Percentiles rank a stretch among this genome's conserved stretches.
Conservation (phyloP, 2,113 vertebrate genomes). For the Lethenteron camtschaticum region DNA sequence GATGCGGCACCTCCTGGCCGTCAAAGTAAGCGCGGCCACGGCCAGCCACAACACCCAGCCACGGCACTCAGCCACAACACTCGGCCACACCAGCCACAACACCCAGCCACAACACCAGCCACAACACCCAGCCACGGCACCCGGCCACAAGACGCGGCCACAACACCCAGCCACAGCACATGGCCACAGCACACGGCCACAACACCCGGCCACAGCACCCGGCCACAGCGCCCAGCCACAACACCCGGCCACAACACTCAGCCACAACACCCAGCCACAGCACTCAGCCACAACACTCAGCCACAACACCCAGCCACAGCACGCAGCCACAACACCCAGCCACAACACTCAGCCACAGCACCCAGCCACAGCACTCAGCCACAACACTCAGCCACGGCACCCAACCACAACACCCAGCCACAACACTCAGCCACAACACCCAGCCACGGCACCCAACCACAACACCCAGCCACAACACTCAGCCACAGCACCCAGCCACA, state of each 20-base stretch:
- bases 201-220: too few relatives aligned
- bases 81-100: not conserved
- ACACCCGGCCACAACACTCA: not conserved
- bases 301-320: too few relatives aligned
- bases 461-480: not conserved
- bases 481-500: not conserved
- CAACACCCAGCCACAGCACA: not conserved
- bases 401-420: too few relatives aligned
- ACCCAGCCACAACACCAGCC: too few relatives aligned
- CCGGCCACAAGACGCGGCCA: too few relatives aligned
- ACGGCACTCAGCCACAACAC: not conserved
- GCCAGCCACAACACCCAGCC: not conserved
- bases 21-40: slow-evolving; percentile 28
- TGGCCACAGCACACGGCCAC: too few relatives aligned
- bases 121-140: not conserved
- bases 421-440: too few relatives aligned
- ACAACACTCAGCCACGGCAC: not conserved
- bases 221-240: not conserved
- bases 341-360: too few relatives aligned
- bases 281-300: too few relatives aligned
- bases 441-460: not conserved
- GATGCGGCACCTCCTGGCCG: slow-evolving; percentile 73
- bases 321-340: not conserved
- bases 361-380: not conserved
- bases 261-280: not conserved